phyloP scores from a whole-genome alignment of 2,888 invertebrate species.

The Agriopis marginaria region DNA sequence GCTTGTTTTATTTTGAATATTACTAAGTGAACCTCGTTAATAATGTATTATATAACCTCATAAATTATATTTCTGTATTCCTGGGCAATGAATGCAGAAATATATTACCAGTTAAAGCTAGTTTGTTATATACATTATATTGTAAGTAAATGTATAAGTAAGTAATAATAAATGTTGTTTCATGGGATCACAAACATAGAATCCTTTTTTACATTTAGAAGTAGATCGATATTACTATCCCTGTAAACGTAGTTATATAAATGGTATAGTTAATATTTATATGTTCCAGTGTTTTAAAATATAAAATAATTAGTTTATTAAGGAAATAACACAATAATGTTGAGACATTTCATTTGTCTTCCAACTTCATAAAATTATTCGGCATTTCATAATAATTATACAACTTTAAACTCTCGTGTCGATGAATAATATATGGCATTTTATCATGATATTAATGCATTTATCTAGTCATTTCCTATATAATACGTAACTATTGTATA shows the following conservation, averaged over 20 bases:
- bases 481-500: neutral
- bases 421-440: neutral
- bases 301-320: neutral
- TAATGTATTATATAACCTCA: constrained; percentile 6
- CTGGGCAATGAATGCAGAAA: constrained; percentile 81
- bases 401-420: neutral
- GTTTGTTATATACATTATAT: neutral
- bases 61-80: constrained; percentile 70
- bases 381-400: neutral
- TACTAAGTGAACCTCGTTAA: constrained; percentile 58
- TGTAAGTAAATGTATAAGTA: constrained; percentile 35
- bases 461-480: constrained; percentile 1
- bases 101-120: constrained; percentile 48
- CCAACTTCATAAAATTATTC: constrained; percentile 17
- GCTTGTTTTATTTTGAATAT: constrained; percentile 15
- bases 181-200: constrained; percentile 54
- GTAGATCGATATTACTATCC: neutral
- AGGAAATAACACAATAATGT: neutral
- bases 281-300: neutral
- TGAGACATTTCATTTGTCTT: constrained; percentile 36
- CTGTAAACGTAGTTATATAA: neutral
- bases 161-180: constrained; percentile 47
- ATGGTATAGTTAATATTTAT: neutral
- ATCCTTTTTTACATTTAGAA: constrained; percentile 26
- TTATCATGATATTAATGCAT: constrained; percentile 33